A percentile compares a stretch with the other conserved stretches of the same genome.
These are phyloP conservation scores for Halictus rubicundus DNA, from an alignment of 1,140 invertebrate genomes.

Conservation along the genomic window DNA sequence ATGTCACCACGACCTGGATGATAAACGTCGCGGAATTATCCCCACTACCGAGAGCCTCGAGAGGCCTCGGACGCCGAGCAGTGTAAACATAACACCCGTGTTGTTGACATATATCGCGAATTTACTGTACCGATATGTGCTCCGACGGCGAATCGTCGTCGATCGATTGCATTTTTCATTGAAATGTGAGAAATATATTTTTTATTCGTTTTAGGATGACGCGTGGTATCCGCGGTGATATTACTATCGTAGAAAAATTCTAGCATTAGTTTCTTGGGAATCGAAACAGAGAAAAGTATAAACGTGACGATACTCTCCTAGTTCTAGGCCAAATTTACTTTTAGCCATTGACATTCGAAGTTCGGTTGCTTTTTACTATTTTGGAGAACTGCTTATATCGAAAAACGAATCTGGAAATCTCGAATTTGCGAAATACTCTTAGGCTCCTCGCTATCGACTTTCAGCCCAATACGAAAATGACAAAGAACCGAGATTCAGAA, in stretches of 20 bases:
- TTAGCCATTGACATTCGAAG: constrained; percentile 62
- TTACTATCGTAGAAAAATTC: constrained; percentile 45
- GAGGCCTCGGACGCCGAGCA: no score
- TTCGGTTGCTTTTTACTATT: constrained; percentile 52
- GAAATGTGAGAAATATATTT: constrained; percentile 44
- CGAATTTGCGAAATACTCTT: constrained; percentile 51
- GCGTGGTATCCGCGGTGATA: constrained; percentile 32
- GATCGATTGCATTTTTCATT: constrained; percentile 41
- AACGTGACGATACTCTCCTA: constrained; percentile 65
- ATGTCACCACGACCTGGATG: no score
- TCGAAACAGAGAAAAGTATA: constrained; percentile 32
- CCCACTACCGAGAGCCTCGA: no score
- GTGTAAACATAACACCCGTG: no score
- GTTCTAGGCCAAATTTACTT: constrained; percentile 57
- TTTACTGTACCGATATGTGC: constrained; percentile 7
- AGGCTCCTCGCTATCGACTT: constrained; percentile 53
- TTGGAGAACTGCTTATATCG: constrained; percentile 48
- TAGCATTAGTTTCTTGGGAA: constrained; percentile 53
- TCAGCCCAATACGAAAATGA: constrained; percentile 2
- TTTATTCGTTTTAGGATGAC: constrained; percentile 56
- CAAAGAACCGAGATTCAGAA: constrained; percentile 20
- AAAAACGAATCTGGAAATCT: constrained; percentile 49
- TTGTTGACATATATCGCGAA: no score
- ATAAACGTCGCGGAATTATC: no score
- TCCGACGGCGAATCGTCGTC: constrained; percentile 20